Conservation (phyloP, 2,888 invertebrate species). For the Mythimna lalbum region DNA sequence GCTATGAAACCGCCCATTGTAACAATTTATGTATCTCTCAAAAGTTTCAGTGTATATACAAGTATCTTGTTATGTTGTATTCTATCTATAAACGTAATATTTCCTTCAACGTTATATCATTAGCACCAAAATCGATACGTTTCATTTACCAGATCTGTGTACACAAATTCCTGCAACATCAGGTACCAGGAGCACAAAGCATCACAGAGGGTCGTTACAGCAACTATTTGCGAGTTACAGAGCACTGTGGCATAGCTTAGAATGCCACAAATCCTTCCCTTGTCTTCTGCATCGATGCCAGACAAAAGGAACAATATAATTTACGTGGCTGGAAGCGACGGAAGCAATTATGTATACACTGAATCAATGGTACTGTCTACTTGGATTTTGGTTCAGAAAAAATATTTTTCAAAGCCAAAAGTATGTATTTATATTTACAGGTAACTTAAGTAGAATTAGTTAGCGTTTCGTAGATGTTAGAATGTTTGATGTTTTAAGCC, state of each 20-base stretch:
- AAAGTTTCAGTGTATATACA: too few species aligned
- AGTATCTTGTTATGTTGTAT: neutral
- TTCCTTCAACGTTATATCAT: neutral
- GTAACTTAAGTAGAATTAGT: neutral
- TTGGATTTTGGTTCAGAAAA: neutral
- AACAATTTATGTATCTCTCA: too few species aligned
- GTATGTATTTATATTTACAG: neutral
- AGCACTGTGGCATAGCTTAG: constrained; percentile 53
- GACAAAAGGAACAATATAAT: constrained; percentile 68
- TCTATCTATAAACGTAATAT: neutral
- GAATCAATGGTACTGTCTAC: constrained; percentile 8
- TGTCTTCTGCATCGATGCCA: constrained; percentile 74
- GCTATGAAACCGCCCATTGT: too few species aligned
- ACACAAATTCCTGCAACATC: constrained; percentile 25
- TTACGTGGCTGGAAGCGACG: constrained; percentile 60
- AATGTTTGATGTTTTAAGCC: too few species aligned
- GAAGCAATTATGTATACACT: constrained; percentile 40
- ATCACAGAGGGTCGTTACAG: constrained; percentile 25
- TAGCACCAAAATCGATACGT: constrained; percentile 1
- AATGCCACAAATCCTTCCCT: constrained; percentile 77
- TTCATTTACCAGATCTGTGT: constrained; percentile 2
- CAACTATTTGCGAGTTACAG: constrained; percentile 64
- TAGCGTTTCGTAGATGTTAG: neutral
- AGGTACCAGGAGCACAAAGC: constrained; percentile 40
- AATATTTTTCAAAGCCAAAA: too few species aligned